Base-by-base conservation (phyloP, 2,113 vertebrate species). In the Orycteropus afer region DNA sequence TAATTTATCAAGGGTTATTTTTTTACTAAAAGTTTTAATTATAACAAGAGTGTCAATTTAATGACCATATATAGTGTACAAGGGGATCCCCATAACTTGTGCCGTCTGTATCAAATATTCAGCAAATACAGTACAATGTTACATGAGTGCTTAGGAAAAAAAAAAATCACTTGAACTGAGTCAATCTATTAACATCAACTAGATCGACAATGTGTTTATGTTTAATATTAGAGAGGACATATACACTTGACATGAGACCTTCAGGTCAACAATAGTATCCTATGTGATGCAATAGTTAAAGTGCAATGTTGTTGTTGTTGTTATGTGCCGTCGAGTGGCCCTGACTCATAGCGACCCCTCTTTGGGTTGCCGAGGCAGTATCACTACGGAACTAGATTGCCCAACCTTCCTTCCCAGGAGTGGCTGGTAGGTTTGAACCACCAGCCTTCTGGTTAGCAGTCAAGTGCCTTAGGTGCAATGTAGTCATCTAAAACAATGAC, bases 21-120 rank as follows among this genome's bases (percentile, higher is more conserved):
- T 85, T 79, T 89, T 73, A 47, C 53, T 53, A 92, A 89, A 87
- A 57, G 42, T 40, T 65, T 27, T 73, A 90, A 59, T 59, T 74
- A 8, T 49, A 73, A 71, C 25, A 22, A 49, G 67, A 51, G 45
- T 89, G 29, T 77, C 88, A 69, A 51, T 73, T 86, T 74, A 87
- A 73, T 95, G 86, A 65, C 47, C 51, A 92, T 5, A 63, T 92
- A 80, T 10, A 42, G 42, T 29, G 49, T 59, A 93, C 20, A 89
- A 80, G 74, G 29, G 69, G 59, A 83, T 73, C 65, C 77, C 77
- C 3, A 47, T 81, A 85, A 76, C 42, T 47, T 32, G 37, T 45
- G 18, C 34, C 51, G 20, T 59, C 67, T 78, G 42, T 25, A 47
- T 47, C 14, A 84, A 45, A 85, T 53, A 12, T 42, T 90, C 23